Conservation (phyloP, 2,113 vertebrate genomes). For the Promerops cafer region DNA sequence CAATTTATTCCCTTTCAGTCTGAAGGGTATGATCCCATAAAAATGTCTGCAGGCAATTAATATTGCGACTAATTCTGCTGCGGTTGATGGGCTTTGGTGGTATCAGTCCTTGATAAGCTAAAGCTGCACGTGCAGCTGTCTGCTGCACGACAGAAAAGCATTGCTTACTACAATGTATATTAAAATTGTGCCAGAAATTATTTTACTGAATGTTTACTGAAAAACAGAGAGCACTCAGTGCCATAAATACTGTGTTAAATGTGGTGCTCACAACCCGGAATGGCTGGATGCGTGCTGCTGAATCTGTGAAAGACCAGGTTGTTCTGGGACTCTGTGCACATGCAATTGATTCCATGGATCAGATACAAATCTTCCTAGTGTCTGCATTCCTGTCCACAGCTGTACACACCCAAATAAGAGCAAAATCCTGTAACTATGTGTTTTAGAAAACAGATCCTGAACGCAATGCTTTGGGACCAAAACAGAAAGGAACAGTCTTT, state of each 20-base stretch:
- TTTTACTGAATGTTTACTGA: background rate
- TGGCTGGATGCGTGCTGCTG: background rate
- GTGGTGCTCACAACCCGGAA: fast-evolving
- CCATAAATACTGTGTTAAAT: background rate
- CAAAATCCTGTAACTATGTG: background rate
- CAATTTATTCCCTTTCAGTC: background rate
- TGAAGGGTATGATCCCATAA: background rate
- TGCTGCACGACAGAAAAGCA: background rate
- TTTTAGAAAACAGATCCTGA: background rate
- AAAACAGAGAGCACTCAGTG: background rate
- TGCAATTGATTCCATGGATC: background rate
- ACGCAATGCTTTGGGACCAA: background rate
- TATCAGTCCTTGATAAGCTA: background rate
- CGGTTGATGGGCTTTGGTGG: background rate
- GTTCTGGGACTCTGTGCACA: background rate
- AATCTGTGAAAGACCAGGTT: background rate
- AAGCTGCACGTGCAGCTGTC: too few species aligned
- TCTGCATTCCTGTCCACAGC: background rate
- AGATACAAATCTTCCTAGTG: background rate
- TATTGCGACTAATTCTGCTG: background rate
- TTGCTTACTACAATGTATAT: background rate
- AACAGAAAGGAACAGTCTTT: background rate
- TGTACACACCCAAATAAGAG: background rate
- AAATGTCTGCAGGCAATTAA: background rate
- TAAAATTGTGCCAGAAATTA: background rate